These are phyloP conservation scores for Proterorhinus semilunaris DNA, from an alignment of 2,113 vertebrate species.

Conservation along the genomic window DNA sequence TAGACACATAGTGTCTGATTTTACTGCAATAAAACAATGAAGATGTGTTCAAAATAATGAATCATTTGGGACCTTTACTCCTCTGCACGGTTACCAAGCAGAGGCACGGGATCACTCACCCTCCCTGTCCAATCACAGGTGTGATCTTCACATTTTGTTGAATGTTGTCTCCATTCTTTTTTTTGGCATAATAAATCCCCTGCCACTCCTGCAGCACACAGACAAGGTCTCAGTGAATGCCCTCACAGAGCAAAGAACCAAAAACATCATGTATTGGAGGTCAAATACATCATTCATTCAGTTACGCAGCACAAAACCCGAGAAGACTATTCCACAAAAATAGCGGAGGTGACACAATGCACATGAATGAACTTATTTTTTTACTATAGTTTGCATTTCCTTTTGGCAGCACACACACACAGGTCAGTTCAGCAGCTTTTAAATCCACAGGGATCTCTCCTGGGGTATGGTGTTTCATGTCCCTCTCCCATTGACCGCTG, in stretches of 20 bases:
- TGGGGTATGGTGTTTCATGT: slow-evolving; percentile 68
- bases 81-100: background rate
- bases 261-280: background rate
- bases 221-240: background rate
- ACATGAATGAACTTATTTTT: background rate
- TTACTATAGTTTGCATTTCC: background rate
- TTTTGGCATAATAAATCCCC: slow-evolving; percentile 92
- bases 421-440: slow-evolving; percentile 47
- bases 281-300: background rate
- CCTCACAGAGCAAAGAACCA: background rate
- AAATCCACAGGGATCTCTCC: slow-evolving; percentile 32
- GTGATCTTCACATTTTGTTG: slow-evolving; percentile 98
- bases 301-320: background rate
- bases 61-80: background rate
- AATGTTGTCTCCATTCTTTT: slow-evolving; percentile 93
- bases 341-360: background rate
- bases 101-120: slow-evolving; percentile 78
- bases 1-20: slow-evolving; percentile 99
- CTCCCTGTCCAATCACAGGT: slow-evolving; percentile 96
- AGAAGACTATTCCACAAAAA: background rate
- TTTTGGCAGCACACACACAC: background rate
- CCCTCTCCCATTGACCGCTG: slow-evolving; percentile 34
- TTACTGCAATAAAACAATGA: slow-evolving; percentile 80
- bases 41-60: slow-evolving; percentile 1
- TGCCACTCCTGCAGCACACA: slow-evolving; percentile 88